Base-by-base conservation (phyloP, 2,797 vertebrate species). In the Molothrus ater region DNA sequence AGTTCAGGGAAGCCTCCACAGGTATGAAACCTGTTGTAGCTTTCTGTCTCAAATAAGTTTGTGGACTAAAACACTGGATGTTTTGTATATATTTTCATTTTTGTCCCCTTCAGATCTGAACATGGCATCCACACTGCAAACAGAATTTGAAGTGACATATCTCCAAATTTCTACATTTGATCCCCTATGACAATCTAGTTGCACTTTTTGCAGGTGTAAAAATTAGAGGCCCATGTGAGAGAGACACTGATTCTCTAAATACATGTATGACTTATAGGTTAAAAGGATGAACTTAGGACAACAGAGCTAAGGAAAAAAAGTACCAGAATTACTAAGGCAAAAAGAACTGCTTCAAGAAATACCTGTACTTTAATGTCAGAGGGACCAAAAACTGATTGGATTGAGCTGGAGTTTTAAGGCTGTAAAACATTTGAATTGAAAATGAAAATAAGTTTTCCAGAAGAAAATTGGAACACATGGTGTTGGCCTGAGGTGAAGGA, bases 41-140 rank as follows among this genome's bases (percentile, higher is more conserved):
- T 80, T 86, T 87, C 38, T 87, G 5, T 73, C 45, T 83, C 32
- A 60, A 45, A 70, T 3, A 4, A 60, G 6, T 86, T 76, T 45
- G 12, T 90, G 43, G 48, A 42, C n/a, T 80, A 24, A 88, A 87
- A 90, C 24, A 3, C 12, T 34, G 10, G 8, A 17, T n/a, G 3
- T 19, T 80, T 60, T 65, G 15, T 21, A 19, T 81, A 34, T 51
- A 26, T 80, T 85, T 79, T 65, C 2, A 10, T 22, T 31, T 32
- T 40, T 9, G 10, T 6, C 24, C 10, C 4, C 10, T 40, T 63
- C 14, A 36, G 36, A 34, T 61, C 50, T 72, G 29, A 72, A 43
- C 19, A 7, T 20, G 32, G 20, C 24, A 13, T 51, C 5, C 7
- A 11, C 0, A 0, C 16, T 69, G 11, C 8, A 22, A 38, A 74